A percentile compares a stretch with the other conserved stretches of the same genome.
phyloP scores from a whole-genome alignment of 1,140 invertebrate species.

The Drosophila repleta region DNA sequence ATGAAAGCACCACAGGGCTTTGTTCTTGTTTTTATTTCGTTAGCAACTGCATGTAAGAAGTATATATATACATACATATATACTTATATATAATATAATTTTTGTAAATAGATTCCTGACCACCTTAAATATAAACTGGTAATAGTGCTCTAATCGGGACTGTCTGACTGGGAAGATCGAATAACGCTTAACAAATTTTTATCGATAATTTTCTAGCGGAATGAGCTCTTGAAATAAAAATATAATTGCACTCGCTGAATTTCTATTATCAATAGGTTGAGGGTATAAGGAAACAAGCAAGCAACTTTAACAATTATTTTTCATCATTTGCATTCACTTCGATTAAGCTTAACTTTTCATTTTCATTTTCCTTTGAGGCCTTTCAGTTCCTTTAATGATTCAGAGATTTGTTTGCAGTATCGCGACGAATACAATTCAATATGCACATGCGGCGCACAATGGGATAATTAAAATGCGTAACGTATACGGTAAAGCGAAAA shows the following conservation, averaged over 20 bases:
- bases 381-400: conserved; percentile 20
- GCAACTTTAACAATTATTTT: background rate
- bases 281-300: background rate
- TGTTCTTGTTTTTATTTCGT: background rate
- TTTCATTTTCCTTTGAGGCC: conserved; percentile 9
- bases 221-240: background rate
- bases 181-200: no score
- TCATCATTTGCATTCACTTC: conserved; percentile 16
- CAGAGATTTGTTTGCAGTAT: conserved; percentile 35
- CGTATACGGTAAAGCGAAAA: background rate
- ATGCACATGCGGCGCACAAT: conserved; percentile 31
- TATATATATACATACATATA: conserved; percentile 3
- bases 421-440: conserved; percentile 25
- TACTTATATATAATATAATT: no score
- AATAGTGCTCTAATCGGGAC: no score
- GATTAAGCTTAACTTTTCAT: conserved; percentile 15
- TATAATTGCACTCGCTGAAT: no score
- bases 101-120: no score
- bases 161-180: no score
- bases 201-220: no score
- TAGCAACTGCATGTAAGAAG: background rate
- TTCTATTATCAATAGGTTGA: no score
- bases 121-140: no score
- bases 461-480: conserved; percentile 73
- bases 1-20: conserved; percentile 17